Evolutionary conservation across 2,888 invertebrate genomes (phyloP).

Genomic region (Amiota communis): DNA sequence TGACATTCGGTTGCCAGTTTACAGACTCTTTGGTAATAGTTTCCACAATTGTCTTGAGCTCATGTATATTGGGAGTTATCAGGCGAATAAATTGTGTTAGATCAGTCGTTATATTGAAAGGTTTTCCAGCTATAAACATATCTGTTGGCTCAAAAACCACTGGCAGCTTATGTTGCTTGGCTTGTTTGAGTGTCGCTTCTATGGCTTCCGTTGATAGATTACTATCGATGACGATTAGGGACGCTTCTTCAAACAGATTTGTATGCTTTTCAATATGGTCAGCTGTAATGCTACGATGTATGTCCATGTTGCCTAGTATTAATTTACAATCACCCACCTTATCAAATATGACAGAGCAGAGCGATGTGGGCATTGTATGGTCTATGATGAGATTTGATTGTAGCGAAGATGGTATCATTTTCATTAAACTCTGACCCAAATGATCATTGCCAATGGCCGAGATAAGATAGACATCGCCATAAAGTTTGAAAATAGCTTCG

Average conservation of each 20-base stretch:
- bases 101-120: constrained; percentile 74
- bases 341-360: constrained; percentile 85
- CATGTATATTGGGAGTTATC: constrained; percentile 87
- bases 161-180: constrained; percentile 79
- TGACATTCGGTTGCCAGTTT: constrained; percentile 36
- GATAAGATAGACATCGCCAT: constrained; percentile 79
- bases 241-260: constrained; percentile 77
- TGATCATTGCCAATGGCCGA: constrained; percentile 85
- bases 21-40: constrained; percentile 68
- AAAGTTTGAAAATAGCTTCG: constrained; percentile 86
- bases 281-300: constrained; percentile 81
- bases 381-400: constrained; percentile 50
- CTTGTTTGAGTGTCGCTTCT: constrained; percentile 77
- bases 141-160: constrained; percentile 95
- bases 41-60: constrained; percentile 81
- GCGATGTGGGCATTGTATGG: constrained; percentile 76
- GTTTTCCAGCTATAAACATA: constrained; percentile 82
- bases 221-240: constrained; percentile 88
- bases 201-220: constrained; percentile 84
- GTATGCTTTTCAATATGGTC: constrained; percentile 79
- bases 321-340: constrained; percentile 84
- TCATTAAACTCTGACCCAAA: constrained; percentile 72
- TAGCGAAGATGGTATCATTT: constrained; percentile 69
- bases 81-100: constrained; percentile 72
- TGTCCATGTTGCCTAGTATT: constrained; percentile 88